These are phyloP conservation scores for Cynoglossus semilaevis DNA, from an alignment of 2,113 vertebrate genomes.

Conservation along the genomic window DNA sequence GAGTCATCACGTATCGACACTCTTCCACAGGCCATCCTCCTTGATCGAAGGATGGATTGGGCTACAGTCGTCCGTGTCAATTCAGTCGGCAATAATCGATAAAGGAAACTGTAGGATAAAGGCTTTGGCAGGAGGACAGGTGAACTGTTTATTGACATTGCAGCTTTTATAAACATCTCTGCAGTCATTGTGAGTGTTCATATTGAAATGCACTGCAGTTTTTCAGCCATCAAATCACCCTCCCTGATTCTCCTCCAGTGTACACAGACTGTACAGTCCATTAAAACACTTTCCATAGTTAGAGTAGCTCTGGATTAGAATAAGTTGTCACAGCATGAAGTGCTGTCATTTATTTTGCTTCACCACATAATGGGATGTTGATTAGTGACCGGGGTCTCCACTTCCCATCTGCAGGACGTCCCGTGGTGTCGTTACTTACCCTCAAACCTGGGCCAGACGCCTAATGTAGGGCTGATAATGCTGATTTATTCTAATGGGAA, in stretches of 20 bases:
- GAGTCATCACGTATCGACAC: conserved; percentile 38
- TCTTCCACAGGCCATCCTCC: conserved; percentile 9
- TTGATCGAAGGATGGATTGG: conserved; percentile 28
- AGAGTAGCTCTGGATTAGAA: conserved; percentile 35
- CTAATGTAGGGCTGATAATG: conserved; percentile 38
- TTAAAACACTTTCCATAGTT: conserved; percentile 9
- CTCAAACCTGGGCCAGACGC: conserved; percentile 25
- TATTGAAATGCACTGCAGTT: conserved; percentile 22
- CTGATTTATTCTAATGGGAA: conserved; percentile 67
- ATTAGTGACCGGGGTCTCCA: conserved; percentile 42
- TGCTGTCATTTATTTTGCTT: conserved; percentile 21
- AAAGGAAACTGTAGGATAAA: conserved; percentile 37
- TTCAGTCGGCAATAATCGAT: conserved; percentile 35
- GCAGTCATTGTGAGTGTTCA: background rate
- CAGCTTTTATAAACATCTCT: conserved; percentile 28
- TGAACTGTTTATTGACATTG: conserved; percentile 33
- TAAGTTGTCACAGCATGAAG: conserved; percentile 22
- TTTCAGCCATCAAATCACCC: conserved; percentile 42
- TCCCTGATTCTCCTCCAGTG: conserved; percentile 45
- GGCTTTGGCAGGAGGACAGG: conserved; percentile 17
- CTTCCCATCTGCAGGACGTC: conserved; percentile 30
- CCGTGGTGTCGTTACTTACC: conserved; percentile 37
- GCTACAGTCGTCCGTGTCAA: conserved; percentile 17
- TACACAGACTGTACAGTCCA: conserved; percentile 34
- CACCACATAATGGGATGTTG: conserved; percentile 51